A percentile compares a stretch with the other conserved stretches of the same genome.
Evolutionary conservation across 2,797 vertebrate genomes (phyloP).

Genomic region (Chloroceryle amazona): DNA sequence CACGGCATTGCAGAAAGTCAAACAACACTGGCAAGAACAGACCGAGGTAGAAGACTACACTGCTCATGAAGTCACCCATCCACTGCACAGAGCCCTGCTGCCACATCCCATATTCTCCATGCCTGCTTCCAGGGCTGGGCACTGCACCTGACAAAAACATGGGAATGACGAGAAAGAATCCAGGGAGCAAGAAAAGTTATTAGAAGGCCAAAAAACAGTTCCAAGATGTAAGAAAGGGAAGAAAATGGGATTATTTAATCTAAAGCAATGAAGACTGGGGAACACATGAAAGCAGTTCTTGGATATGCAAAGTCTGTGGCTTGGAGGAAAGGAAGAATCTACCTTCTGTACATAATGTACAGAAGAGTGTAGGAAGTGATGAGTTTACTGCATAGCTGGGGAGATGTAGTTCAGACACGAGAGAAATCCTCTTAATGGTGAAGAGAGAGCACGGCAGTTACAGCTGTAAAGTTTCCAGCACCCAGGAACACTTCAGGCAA

Average conservation of each 20-base stretch:
- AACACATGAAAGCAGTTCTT: not conserved
- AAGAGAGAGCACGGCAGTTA: not conserved
- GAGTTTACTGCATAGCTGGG: not conserved
- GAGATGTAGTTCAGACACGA: not conserved
- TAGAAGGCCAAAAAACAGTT: not conserved
- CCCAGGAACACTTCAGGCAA: not conserved
- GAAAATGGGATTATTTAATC: not conserved
- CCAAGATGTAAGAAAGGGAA: not conserved
- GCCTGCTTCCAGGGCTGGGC: not conserved
- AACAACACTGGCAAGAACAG: rapidly evolving
- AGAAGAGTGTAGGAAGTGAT: not conserved
- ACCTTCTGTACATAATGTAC: not conserved
- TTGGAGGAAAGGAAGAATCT: not conserved
- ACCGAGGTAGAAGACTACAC: not conserved
- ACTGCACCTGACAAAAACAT: not conserved
- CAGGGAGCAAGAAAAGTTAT: not conserved
- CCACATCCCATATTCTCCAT: not conserved
- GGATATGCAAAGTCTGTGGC: not conserved
- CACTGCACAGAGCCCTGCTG: not conserved
- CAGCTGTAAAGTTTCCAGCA: not conserved
- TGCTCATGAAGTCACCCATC: not conserved
- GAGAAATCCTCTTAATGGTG: not conserved
- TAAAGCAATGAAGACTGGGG: not conserved
- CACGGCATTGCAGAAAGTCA: rapidly evolving
- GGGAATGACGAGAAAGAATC: not conserved